These are phyloP conservation scores for Horisme vitalbata DNA, from an alignment of 2,888 invertebrate species.

Conservation along the genomic window DNA sequence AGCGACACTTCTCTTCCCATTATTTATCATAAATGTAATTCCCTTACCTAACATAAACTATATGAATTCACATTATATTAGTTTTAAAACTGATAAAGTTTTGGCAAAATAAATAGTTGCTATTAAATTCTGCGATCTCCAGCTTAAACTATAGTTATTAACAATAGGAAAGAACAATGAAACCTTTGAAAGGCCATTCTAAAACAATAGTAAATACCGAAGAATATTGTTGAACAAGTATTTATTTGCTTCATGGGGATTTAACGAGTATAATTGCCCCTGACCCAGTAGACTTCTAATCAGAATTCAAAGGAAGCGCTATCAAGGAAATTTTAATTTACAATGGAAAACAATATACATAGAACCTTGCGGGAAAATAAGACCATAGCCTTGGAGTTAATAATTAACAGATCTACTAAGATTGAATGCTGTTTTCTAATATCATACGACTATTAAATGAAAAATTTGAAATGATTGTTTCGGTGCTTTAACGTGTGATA, in stretches of 20 bases:
- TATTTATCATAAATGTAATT: no score
- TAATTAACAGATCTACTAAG: slow-evolving; percentile 10
- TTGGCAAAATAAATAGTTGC: no score
- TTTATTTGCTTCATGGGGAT: slow-evolving; percentile 58
- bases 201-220: slow-evolving; percentile 62
- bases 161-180: slow-evolving; percentile 45
- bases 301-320: slow-evolving; percentile 59
- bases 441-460: no score
- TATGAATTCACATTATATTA: no score
- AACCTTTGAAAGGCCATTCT: slow-evolving; percentile 50
- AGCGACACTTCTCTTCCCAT: no score
- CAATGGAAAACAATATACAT: slow-evolving; percentile 35
- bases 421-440: no score
- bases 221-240: slow-evolving; percentile 61
- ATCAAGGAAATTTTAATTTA: slow-evolving; percentile 53
- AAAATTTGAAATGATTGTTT: no score
- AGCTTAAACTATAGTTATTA: no score
- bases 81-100: no score
- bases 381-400: slow-evolving; percentile 17
- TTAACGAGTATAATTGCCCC: slow-evolving; percentile 52
- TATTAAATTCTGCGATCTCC: no score
- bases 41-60: no score
- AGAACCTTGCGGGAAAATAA: slow-evolving; percentile 21
- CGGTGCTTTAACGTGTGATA: no score
- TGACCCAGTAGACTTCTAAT: slow-evolving; percentile 58